These are phyloP conservation scores for Hepsetus odoe DNA, from an alignment of 2,113 vertebrate species.

Conservation along the genomic window DNA sequence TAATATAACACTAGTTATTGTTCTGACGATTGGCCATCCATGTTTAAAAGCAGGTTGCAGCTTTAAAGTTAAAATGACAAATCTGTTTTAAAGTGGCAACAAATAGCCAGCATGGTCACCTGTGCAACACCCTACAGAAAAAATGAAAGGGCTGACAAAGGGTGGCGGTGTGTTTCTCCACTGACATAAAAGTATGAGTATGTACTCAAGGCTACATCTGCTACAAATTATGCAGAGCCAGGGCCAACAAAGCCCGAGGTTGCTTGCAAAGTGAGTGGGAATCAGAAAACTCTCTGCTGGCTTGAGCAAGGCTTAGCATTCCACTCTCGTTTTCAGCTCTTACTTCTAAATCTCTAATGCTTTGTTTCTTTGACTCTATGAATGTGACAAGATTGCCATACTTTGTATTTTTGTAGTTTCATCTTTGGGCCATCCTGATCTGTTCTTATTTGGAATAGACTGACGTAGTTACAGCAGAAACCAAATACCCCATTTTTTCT, in stretches of 20 bases:
- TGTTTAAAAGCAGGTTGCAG: too few relatives aligned
- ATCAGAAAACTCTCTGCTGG: not conserved
- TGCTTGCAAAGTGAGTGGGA: not conserved
- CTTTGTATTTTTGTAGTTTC: not conserved
- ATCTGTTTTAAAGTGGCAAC: not conserved
- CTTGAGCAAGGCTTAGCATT: not conserved
- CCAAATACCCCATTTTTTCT: not conserved
- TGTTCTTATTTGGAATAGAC: not conserved
- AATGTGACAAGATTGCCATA: not conserved
- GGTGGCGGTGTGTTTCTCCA: not conserved
- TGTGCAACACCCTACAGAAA: not conserved
- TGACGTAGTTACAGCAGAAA: not conserved
- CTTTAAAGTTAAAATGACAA: too few relatives aligned
- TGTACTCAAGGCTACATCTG: not conserved
- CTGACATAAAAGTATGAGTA: not conserved
- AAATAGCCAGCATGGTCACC: not conserved
- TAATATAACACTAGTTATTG: too few relatives aligned
- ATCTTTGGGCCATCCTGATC: not conserved
- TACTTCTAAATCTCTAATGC: not conserved
- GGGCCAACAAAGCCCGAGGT: not conserved
- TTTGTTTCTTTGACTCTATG: not conserved
- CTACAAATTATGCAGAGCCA: constrained; percentile 1
- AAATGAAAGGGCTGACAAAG: not conserved
- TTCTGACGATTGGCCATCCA: too few relatives aligned
- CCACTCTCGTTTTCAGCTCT: not conserved